Base-by-base conservation (phyloP, 2,797 vertebrate genomes). In the Mus minutoides region DNA sequence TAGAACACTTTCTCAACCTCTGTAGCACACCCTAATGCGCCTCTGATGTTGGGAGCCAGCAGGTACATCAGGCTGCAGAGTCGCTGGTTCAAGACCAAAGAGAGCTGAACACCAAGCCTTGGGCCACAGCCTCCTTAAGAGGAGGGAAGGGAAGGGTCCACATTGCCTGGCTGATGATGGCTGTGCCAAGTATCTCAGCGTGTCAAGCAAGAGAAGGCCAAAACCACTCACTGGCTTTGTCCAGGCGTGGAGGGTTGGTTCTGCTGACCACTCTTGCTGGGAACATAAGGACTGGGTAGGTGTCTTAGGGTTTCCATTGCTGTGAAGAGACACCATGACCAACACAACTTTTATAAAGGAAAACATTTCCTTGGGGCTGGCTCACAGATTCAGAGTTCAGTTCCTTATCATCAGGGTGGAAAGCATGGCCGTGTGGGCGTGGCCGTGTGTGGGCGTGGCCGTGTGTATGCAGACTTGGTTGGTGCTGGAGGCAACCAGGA, bases 91-190 rank as follows among this genome's bases (percentile, higher is more conserved):
- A 40, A 64, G 37, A 71, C n/a, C 11, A 73, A 69, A 62, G 78
- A 11, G 0, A 2, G 7, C 13, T 54, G 62, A 67, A 62, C 64
- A 31, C 62, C 26, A 46, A 62, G 54, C 37, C 5, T 29, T 16
- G 46, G 64, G 37, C 46, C 64, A 31, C 46, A 16, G 31, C 80
- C 19, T 49, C 46, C 37, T 40, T 67, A 3, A 52, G 34, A 56
- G 56, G 3, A 29, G 1, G 4, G 24, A 49, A 22, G 5, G 0
- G 49, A 24, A 13, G 34, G 54, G 1, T 16, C 19, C 24, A 21
- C 13, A 82, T 21, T 75, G 67, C 58, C 31, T 67, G 21, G 29
- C 82, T 34, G 16, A 64, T 6, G 60, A 43, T 26, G 1, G 16
- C 16, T 19, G 37, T 43, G 58, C 37, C 4, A 62, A 62, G 80